Evolutionary conservation across 1,140 invertebrate species (phyloP).

Genomic region (Phymorhynchus buccinoides): DNA sequence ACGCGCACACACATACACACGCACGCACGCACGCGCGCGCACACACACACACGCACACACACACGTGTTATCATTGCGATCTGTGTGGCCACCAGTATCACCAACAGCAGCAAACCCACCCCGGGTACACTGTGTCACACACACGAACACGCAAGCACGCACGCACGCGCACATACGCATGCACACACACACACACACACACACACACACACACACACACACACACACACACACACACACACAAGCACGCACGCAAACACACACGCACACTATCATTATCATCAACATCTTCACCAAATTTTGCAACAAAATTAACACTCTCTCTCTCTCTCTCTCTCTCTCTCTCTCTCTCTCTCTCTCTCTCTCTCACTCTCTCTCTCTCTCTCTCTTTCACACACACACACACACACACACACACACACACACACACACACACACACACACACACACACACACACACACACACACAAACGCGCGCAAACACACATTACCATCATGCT

Average conservation of each 20-base stretch:
- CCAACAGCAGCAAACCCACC: no score
- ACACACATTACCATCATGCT: no score
- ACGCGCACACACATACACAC: constrained; percentile 7
- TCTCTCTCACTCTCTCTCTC: no score
- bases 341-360: no score
- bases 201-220: not conserved
- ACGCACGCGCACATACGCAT: not conserved
- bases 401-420: constrained; percentile 4
- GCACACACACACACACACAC: not conserved
- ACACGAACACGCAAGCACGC: not conserved
- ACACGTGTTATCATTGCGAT: no score
- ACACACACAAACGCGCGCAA: no score
- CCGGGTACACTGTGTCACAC: no score
- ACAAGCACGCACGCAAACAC: not conserved
- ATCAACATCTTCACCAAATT: no score
- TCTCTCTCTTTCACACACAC: constrained; percentile 8
- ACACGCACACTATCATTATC: not conserved
- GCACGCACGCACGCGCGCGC: not conserved
- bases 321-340: no score
- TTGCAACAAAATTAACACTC: no score
- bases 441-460: not conserved
- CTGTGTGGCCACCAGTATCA: no score
- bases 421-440: not conserved
- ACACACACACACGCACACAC: not conserved
- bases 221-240: constrained; percentile 14